Evolutionary conservation across 2,797 vertebrate genomes (phyloP), one percentile per base, ranked within the genome.

Genomic region (Danio choprae): DNA sequence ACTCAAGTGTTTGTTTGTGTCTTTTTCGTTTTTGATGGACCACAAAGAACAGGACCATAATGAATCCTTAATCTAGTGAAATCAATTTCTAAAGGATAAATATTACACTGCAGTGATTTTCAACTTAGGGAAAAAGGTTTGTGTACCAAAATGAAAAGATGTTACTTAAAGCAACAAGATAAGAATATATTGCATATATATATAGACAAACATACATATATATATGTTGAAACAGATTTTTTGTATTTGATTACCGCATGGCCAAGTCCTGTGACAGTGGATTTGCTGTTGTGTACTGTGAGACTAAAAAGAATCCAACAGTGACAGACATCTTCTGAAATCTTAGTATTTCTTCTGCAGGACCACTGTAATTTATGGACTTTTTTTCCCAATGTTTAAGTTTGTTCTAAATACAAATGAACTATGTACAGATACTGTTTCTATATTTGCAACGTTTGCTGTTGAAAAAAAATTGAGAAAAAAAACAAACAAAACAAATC

Each of bases 371-470:
- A 90, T 89, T 89, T 67, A 77, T 83, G 81, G 88, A 92, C 86
- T 75, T 83, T 60, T 89, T 93, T 93, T 84, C 86, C 85, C 84
- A 94, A 94, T 93, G 93, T 95, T 94, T 92, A 55, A 89, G 89
- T 93, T 79, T 89, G 70, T 73, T 74, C 88, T 90, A 87, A 89
- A 81, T 86, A 87, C 82, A 85, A 91, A 82, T 86, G 62, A 89
- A 88, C 86, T 90, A 91, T 97, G 96, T 98, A 97, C 95, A 98
- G 95, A 96, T 95, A 95, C 94, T 94, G 91, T 95, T 95, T 98
- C 94, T 98, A 98, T 97, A 98, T 97, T 97, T 96, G 94, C 96
- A 95, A 95, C 89, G 93, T 96, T 95, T 96, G 94, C 94, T 96
- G 95, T 97, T 92, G 92, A 93, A 91, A 92, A 93, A 91, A 78